Evolutionary conservation across 2,113 vertebrate species (phyloP), one percentile per base, ranked within the genome.

Genomic region (Halcyon senegalensis): DNA sequence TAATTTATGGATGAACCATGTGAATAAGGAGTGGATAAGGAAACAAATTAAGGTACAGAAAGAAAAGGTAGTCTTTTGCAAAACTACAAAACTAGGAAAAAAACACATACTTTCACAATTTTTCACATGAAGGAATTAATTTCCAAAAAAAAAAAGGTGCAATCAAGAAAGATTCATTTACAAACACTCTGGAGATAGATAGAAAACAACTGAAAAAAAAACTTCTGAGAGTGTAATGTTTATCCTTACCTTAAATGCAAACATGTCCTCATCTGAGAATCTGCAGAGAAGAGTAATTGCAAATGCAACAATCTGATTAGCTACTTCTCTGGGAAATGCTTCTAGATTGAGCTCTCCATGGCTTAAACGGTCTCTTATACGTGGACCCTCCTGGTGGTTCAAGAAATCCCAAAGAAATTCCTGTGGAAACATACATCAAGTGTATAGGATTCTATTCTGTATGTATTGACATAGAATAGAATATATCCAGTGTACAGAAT

Each of bases 321-420:
- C 94, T 48, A 93, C 41, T 68, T 81, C 93, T 89, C 75, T 95
- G 7, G 98, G 98, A 95, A 98, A 98, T 6, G 92, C 46, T 48
- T 80, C 55, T 11, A 98, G 70, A 69, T 83, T 77, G 67, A 98
- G 44, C 62, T 98, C 98, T 59, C 98, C 98, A 1, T 98, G 98
- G 95, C 98, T 98, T 88, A 98, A 93, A 58, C 10, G 98, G 69
- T 98, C 98, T 83, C 98, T 97, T 51, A 98, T 3, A 9, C 98
- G 98, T 30, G 98, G 98, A 23, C 98, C 98, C 39, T 98, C 98
- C 91, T 97, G 98, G 69, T 98, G 96, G 86, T 97, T 98, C 96
- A 98, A 96, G 76, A 98, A 93, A 94, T 98, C 98, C 98, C 98
- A 98, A 43, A 98, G 97, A 87, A 98, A 98, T 51, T 98, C 98